These are phyloP conservation scores for Malachius bipustulatus DNA, from an alignment of 2,888 invertebrate genomes.

Conservation along the genomic window DNA sequence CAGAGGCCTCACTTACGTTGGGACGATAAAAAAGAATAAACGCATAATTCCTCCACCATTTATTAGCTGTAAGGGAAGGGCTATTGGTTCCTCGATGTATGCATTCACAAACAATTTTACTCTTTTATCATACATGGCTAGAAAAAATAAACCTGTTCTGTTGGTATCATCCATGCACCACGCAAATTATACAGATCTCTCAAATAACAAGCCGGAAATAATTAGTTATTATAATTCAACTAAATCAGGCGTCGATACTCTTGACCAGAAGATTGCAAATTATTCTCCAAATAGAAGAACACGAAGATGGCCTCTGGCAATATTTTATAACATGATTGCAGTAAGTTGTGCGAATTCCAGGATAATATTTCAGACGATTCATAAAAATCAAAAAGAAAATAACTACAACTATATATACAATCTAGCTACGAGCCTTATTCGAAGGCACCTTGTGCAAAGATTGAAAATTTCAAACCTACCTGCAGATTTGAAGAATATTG, in stretches of 20 bases:
- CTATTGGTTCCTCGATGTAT: too few species aligned
- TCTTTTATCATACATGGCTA: too few species aligned
- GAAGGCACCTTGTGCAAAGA: too few species aligned
- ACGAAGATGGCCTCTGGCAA: constrained; percentile 1
- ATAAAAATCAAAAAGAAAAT: constrained; percentile 2
- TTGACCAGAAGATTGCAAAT: constrained; percentile 4
- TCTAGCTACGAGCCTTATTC: too few species aligned
- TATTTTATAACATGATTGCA: constrained; percentile 2
- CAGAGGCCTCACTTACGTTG: not conserved
- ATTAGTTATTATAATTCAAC: constrained; percentile 1
- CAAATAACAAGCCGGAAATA: constrained; percentile 3
- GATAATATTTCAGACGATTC: not conserved
- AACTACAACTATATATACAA: constrained; percentile 4
- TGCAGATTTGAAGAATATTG: too few species aligned
- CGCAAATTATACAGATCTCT: not conserved
- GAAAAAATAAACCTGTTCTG: too few species aligned
- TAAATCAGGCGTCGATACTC: constrained; percentile 1
- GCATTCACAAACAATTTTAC: too few species aligned
- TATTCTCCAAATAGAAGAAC: constrained; percentile 3
- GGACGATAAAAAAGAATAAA: not conserved
- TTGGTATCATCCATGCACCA: constrained; percentile 4
- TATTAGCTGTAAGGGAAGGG: too few species aligned
- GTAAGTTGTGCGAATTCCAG: constrained; percentile 1
- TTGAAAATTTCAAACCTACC: too few species aligned
- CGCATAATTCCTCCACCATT: too few species aligned